phyloP scores from a whole-genome alignment of 2,888 invertebrate species.

The Eretmocerus hayati region DNA sequence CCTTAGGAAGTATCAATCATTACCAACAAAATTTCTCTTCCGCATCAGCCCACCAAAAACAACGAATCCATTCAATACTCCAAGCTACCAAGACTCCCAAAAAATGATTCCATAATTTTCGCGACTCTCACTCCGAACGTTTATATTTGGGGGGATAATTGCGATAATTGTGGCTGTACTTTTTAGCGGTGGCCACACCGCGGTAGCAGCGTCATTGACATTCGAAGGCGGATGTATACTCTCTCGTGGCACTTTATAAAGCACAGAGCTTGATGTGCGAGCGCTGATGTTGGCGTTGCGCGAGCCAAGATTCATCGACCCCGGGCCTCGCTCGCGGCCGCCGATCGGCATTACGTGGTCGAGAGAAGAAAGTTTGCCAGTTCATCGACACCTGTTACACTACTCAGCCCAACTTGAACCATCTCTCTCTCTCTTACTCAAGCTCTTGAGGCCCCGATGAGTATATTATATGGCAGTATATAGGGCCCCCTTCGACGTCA shows the following conservation, averaged over 20 bases:
- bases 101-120: too few relatives aligned
- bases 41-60: too few relatives aligned
- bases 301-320: conserved; percentile 20
- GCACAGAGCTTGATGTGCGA: too few relatives aligned
- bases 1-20: too few relatives aligned
- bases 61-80: too few relatives aligned
- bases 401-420: not conserved
- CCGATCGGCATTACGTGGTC: conserved; percentile 16
- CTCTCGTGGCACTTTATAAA: too few relatives aligned
- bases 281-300: not conserved
- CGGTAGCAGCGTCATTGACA: conserved; percentile 22
- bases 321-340: conserved; percentile 7
- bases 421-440: not conserved
- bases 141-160: too few relatives aligned
- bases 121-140: too few relatives aligned
- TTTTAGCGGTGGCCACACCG: not conserved
- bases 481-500: not conserved
- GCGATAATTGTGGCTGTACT: too few relatives aligned
- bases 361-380: conserved; percentile 31
- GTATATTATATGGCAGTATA: too few relatives aligned
- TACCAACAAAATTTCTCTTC: too few relatives aligned
- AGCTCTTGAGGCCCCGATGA: not conserved
- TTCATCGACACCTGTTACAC: conserved; percentile 31
- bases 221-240: conserved; percentile 23
- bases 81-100: too few relatives aligned